Evolutionary conservation across 2,113 vertebrate genomes (phyloP).

Genomic region (Aspiorhynchus laticeps): DNA sequence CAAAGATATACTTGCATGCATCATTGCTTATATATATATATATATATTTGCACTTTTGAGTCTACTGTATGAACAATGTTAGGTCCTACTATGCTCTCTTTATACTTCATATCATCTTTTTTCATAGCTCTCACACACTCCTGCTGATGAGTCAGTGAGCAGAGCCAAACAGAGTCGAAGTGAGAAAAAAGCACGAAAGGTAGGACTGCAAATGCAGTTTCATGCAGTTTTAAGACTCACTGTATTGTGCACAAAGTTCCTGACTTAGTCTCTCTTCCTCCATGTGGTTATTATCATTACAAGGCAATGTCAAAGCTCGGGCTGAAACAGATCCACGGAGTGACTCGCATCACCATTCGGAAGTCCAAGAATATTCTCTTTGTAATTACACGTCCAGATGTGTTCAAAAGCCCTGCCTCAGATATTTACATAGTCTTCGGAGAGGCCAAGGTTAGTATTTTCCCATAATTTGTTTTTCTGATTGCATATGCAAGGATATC

Average conservation of each 20-base stretch:
- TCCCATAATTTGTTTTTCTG: too few relatives aligned
- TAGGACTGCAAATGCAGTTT: constrained; percentile 58
- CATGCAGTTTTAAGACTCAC: not conserved
- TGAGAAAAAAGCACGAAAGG: constrained; percentile 97
- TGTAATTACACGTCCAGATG: constrained; percentile 94
- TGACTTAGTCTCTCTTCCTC: not conserved
- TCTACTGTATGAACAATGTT: not conserved
- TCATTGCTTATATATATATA: too few relatives aligned
- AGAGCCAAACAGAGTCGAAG: constrained; percentile 95
- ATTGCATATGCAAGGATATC: not conserved
- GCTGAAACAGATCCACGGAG: constrained; percentile 90
- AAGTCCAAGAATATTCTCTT: constrained; percentile 98
- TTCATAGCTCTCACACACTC: constrained; percentile 71
- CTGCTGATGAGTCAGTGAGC: constrained; percentile 83
- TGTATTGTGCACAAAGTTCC: not conserved
- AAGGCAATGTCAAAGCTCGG: constrained; percentile 98
- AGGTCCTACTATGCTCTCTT: not conserved
- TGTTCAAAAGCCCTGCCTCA: constrained; percentile 95
- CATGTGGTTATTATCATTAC: constrained; percentile 8
- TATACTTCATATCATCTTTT: constrained; percentile 42
- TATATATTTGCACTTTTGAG: too few relatives aligned
- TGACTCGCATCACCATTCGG: constrained; percentile 96
- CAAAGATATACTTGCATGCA: not conserved
- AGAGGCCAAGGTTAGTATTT: constrained; percentile 85
- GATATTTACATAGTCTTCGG: constrained; percentile 98